Conservation (phyloP, 1,140 invertebrate genomes). For the Kradibia gibbosae region DNA sequence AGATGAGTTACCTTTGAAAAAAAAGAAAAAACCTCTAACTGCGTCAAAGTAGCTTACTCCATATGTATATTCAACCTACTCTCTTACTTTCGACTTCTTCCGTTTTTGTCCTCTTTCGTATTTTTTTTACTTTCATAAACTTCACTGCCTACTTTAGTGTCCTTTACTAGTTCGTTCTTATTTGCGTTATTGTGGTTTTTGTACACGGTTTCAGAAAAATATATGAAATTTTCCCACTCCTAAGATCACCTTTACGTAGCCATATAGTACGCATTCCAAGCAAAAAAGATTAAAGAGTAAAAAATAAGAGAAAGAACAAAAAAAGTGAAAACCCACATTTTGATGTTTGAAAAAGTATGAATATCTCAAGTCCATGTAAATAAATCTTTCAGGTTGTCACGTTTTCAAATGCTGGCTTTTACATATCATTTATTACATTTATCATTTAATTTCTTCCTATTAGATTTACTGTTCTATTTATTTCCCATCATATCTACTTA, state of each 20-base stretch:
- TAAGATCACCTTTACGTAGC: conserved; percentile 25
- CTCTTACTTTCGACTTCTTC: background rate
- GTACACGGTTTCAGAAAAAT: conserved; percentile 10
- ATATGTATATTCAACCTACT: background rate
- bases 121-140: background rate
- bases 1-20: background rate
- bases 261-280: background rate
- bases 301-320: background rate
- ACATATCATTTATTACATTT: background rate
- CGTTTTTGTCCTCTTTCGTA: background rate
- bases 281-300: background rate
- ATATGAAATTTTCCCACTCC: conserved; percentile 37
- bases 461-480: background rate
- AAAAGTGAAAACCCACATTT: background rate
- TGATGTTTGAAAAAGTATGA: conserved; percentile 31
- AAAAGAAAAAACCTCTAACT: background rate
- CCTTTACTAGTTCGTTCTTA: background rate
- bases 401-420: background rate
- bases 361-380: conserved; percentile 22
- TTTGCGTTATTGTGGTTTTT: background rate
- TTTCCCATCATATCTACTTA: no score
- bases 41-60: background rate
- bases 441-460: background rate
- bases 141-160: background rate
- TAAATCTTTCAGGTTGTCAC: conserved; percentile 19